Evolutionary conservation across 2,113 vertebrate genomes (phyloP), one percentile per base, ranked within the genome.

Genomic region (Corythaeola cristata): DNA sequence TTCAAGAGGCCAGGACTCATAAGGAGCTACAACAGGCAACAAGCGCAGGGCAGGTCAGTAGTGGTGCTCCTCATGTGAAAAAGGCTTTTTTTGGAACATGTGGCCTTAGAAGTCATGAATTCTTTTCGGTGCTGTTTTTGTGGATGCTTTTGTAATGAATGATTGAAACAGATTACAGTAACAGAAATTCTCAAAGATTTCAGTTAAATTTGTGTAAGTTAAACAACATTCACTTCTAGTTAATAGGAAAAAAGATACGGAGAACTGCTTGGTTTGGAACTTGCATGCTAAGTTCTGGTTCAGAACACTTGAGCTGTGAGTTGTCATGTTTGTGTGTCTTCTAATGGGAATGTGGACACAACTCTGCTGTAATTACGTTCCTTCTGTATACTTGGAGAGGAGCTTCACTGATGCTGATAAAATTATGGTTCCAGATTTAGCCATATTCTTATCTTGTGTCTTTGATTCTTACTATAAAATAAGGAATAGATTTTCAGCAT

Each of bases 351-450:
- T 8, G 32, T 64, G 71, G 44, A 79, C 58, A 16, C 24, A 60
- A 24, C 47, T 47, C 47, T 47, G 28, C 8, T 69, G 4, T 60
- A 47, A 9, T 17, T 37, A 14, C 22, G 2, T 41, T 62, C 27
- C 18, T 15, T 52, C 55, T 37, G 27, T 37, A 11, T 45, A 20
- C 53, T 60, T 28, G 63, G 47, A 85, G 90, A 75, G 89, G 85
- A 80, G 50, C 87, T 96, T 92, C 82, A 67, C 87, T 78, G 86
- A 64, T 83, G 62, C 30, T 75, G 66, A 77, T 95, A 92, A 89
- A 88, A 86, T 97, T 97, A 91, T 93, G 96, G 96, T 96, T 98
- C 98, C 80, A 82, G 96, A 79, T 93, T 63, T 91, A 71, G 91
- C 90, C 66, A 91, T 95, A 97, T 98, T 96, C 98, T 97, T 96